Evolutionary conservation across 2,113 vertebrate species (phyloP), one percentile per base, ranked within the genome.

Genomic region (Melanerpes formicivorus): DNA sequence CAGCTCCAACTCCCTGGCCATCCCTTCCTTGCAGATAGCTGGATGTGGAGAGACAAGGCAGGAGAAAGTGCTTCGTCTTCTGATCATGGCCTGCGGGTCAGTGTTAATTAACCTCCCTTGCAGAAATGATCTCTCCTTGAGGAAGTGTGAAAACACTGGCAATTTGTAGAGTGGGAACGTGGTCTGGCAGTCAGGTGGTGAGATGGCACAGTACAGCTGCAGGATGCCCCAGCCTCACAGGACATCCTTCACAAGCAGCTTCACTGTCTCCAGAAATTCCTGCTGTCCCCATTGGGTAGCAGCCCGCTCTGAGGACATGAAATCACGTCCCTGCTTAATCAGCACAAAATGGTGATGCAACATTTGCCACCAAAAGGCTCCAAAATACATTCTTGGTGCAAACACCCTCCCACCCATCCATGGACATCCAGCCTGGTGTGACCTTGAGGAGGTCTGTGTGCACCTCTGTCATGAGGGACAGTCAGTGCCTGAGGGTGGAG

Each of bases 81-180:
- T 94, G 71, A 89, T 92, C 80, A 30, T 88, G 93, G 89, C 85
- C 93, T 34, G n/a, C 0, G 3, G 93, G 92, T 92, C 95, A 80
- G 58, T 85, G 87, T 87, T 96, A 96, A 96, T 95, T 96, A 97
- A 96, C 95, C 93, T 95, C 79, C 72, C 85, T 46, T 3, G 9
- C 90, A 89, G 77, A 88, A 86, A 72, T 48, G 84, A 69, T 92
- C 63, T 93, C 80, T 93, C 93, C 80, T 95, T 23, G 70, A 88
- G 78, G 82, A 91, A 81, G 87, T 82, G 92, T 95, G 96, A 92
- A 93, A 92, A 59, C 10, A 11, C 30, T 81, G 93, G 89, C 66
- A 76, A 30, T 90, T 12, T 65, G 63, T 48, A 34, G 76, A 27
- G 76, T 4, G n/a, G 81, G 65, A 83, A 32, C 1, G 21, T 78